Conservation (phyloP, 64 coral and sea anemone species). For the Astreopora myriophthalma region DNA sequence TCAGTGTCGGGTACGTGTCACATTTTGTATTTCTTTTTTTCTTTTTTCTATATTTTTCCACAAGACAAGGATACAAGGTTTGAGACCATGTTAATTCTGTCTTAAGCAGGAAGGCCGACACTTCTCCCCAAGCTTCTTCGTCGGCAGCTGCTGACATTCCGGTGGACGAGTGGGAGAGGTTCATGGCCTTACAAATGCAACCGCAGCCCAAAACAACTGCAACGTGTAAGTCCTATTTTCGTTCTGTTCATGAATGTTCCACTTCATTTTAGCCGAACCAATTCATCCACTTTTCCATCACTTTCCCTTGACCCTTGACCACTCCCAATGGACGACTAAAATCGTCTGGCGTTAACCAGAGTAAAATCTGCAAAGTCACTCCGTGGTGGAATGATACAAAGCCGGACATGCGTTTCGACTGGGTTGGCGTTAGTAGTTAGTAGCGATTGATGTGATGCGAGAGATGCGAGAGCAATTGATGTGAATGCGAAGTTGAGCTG, state of each 20-base stretch:
- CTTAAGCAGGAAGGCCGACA: conserved; percentile 18
- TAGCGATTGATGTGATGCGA: no score
- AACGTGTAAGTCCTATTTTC: background rate
- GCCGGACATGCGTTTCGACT: no score
- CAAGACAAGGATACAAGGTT: no score
- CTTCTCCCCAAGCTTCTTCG: background rate
- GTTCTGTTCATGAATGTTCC: background rate
- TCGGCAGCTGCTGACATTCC: background rate
- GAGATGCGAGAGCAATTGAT: no score
- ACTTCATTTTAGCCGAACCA: background rate
- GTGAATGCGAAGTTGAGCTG: no score
- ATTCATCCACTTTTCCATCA: background rate
- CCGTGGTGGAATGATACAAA: no score
- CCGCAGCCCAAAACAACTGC: conserved; percentile 13
- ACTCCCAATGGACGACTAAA: no score
- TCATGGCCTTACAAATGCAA: conserved; percentile 57
- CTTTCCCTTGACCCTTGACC: no score
- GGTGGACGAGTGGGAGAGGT: conserved; percentile 57
- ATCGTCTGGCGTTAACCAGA: no score
- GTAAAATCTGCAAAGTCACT: no score
- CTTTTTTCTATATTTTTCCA: no score
- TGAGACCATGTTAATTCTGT: background rate
- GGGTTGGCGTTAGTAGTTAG: no score
- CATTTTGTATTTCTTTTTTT: background rate
- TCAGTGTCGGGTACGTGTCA: background rate